Conservation (phyloP, 37 sponge, comb jelly and placozoan species). For the Tethya wilhelma region DNA sequence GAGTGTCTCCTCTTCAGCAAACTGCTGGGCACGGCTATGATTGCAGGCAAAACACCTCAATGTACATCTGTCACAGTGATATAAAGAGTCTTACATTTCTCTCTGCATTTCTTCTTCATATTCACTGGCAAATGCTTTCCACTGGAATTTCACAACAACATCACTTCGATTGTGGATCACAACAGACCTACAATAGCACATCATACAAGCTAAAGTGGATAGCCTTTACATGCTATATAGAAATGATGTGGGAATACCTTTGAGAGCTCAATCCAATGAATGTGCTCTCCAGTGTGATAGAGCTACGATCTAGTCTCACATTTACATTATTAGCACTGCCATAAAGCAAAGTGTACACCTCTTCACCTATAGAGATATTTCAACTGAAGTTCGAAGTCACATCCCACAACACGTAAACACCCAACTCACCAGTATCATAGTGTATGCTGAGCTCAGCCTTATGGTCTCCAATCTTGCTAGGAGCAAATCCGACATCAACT, state of each 20-base stretch:
- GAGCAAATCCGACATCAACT: conserved; percentile 72
- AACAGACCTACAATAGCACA: conserved; percentile 48
- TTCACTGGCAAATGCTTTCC: conserved; percentile 86
- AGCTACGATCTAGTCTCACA: conserved; percentile 86
- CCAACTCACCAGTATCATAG: conserved; percentile 85
- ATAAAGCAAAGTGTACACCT: conserved; percentile 73
- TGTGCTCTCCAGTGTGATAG: conserved; percentile 86
- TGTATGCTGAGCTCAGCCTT: conserved; percentile 68
- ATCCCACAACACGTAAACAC: background rate
- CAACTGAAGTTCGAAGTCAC: background rate
- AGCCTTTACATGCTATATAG: background rate
- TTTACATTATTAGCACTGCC: conserved; percentile 89
- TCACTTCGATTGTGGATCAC: conserved; percentile 89
- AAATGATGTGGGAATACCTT: conserved; percentile 30
- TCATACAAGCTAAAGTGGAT: background rate
- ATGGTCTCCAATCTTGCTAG: conserved; percentile 72
- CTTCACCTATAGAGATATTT: conserved; percentile 75
- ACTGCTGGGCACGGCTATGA: conserved; percentile 45
- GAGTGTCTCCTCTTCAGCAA: conserved; percentile 78
- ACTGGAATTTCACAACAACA: conserved; percentile 88
- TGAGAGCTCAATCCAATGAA: conserved; percentile 90
- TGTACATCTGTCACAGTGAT: too few relatives aligned
- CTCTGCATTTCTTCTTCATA: conserved; percentile 79
- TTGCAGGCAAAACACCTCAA: background rate
- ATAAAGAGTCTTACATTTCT: too few relatives aligned